Conservation (phyloP, 2,797 vertebrate species). For the Gymnothorax reevesii region DNA sequence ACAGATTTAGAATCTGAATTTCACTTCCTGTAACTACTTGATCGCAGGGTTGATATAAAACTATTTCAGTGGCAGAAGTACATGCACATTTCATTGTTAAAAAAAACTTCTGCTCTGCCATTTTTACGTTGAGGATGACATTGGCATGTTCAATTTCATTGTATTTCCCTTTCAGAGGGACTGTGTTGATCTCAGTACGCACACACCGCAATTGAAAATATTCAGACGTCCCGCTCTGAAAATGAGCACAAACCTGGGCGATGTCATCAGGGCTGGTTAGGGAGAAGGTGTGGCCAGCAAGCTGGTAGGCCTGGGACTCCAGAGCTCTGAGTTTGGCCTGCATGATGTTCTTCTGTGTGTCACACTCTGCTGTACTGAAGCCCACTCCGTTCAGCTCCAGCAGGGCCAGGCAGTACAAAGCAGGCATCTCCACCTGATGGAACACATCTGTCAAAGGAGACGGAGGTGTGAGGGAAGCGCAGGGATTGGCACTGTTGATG, state of each 20-base stretch:
- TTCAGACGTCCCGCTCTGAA: too few species aligned
- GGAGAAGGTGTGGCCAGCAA: constrained; percentile 92
- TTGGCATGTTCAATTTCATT: background rate
- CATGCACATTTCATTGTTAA: too few species aligned
- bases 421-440: constrained; percentile 88
- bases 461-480: too few species aligned
- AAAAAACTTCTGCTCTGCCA: too few species aligned
- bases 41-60: background rate
- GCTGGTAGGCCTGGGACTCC: constrained; percentile 83
- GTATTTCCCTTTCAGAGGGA: background rate
- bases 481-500: background rate
- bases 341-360: constrained; percentile 91
- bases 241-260: constrained; percentile 78
- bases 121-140: background rate
- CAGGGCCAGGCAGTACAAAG: constrained; percentile 87
- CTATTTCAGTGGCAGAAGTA: background rate
- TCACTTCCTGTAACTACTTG: background rate
- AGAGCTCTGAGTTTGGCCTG: constrained; percentile 86
- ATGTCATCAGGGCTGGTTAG: constrained; percentile 90
- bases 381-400: constrained; percentile 94
- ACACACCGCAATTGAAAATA: background rate
- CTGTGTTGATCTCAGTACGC: background rate
- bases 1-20: too few species aligned
- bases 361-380: constrained; percentile 86
- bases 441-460: constrained; percentile 78